Evolutionary conservation across 2,888 invertebrate genomes (phyloP).

Genomic region (Drosophila paucipuncta): DNA sequence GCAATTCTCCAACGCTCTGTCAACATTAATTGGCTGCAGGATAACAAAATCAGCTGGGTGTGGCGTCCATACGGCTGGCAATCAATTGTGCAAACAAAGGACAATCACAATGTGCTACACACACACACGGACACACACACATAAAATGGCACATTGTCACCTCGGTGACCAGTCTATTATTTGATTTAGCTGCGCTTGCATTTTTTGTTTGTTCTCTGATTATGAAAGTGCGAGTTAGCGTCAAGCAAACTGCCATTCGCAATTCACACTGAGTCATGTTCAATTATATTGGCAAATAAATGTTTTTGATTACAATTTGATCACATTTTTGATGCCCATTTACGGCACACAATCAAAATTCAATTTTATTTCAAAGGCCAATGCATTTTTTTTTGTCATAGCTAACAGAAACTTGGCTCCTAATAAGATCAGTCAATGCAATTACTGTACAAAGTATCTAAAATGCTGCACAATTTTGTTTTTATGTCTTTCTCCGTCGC

Average conservation of each 20-base stretch:
- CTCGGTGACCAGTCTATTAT: conserved; percentile 33
- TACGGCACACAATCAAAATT: conserved; percentile 24
- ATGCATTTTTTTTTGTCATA: conserved; percentile 9
- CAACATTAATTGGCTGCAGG: conserved; percentile 70
- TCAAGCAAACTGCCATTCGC: conserved; percentile 25
- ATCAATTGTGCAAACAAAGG: conserved; percentile 74
- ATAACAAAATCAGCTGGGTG: conserved; percentile 52
- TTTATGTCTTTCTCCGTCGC: neutral
- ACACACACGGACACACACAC: neutral
- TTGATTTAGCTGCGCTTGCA: conserved; percentile 37
- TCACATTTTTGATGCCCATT: conserved; percentile 17
- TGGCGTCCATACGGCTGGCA: conserved; percentile 48
- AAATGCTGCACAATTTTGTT: conserved; percentile 23
- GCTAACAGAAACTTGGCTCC: conserved; percentile 21
- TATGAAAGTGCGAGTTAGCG: conserved; percentile 63
- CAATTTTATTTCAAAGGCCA: conserved; percentile 6
- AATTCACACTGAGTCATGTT: conserved; percentile 39
- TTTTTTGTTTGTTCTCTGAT: conserved; percentile 37
- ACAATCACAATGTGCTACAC: conserved; percentile 19
- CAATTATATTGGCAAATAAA: conserved; percentile 59
- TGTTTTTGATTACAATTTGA: conserved; percentile 49
- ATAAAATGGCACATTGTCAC: conserved; percentile 7
- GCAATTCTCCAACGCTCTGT: conserved; percentile 50
- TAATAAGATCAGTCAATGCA: conserved; percentile 9
- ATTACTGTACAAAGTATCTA: conserved; percentile 25